Evolutionary conservation across 2,888 invertebrate genomes (phyloP), one percentile per base, ranked within the genome.

Genomic region (Caenorhabditis becei): DNA sequence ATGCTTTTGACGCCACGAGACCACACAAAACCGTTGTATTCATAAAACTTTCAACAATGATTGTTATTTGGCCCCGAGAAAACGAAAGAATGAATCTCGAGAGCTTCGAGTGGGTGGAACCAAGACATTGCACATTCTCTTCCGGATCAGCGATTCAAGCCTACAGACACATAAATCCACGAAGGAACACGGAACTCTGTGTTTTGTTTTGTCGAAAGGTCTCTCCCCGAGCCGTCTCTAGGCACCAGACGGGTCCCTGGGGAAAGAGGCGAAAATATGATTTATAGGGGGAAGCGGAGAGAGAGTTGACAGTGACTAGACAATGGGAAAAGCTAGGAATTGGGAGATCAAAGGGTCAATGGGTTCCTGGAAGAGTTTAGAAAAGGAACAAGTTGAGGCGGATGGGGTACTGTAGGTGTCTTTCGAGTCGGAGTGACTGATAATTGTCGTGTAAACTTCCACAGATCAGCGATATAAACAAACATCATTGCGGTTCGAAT

Each of bases 11-110:
- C n/a, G n/a, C n/a, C n/a, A n/a, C n/a, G n/a, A n/a, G n/a, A n/a
- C n/a, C n/a, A n/a, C n/a, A n/a, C n/a, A n/a, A n/a, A n/a, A n/a
- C n/a, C n/a, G 35, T 41, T 14, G n/a, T n/a, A 5, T 23, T 5
- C 37, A 41, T 20, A 37, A 28, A 23, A 24, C 41, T 44, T 44
- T 10, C 8, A 41, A 47, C 44, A 47, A 61, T 41, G 59, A 37
- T 2, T 44, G n/a, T 59, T 37, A 37, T 59, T 59, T 59, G n/a
- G n/a, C n/a, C n/a, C 37, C 23, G 5, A 10, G 10, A 32, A 32
- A 32, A 32, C 32, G 4, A 32, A 4, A 32, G 32, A 32, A 32
- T 32, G 32, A 32, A 32, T 32, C 32, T 32, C n/a, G n/a, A n/a
- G n/a, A n/a, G n/a, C n/a, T n/a, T 4, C 10, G 32, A 32, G 32